phyloP scores from a whole-genome alignment of 64 coral and sea anemone genomes.

The Porites lutea region DNA sequence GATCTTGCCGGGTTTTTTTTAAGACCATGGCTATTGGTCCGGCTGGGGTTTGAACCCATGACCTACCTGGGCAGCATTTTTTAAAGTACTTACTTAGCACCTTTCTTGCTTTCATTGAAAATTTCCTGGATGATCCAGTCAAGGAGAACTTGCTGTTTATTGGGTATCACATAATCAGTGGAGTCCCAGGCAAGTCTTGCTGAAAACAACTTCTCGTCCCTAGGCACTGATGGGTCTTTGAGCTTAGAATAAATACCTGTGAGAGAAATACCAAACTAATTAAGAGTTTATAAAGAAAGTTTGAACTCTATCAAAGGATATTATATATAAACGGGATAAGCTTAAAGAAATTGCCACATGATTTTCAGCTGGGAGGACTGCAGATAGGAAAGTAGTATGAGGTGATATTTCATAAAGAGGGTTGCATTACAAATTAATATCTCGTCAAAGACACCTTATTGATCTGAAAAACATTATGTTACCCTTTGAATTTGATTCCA shows the following conservation, averaged over 20 bases:
- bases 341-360: too few relatives aligned
- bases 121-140: conserved; percentile 82
- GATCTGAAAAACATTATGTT: neutral
- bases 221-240: conserved; percentile 47
- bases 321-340: too few relatives aligned
- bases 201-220: conserved; percentile 60
- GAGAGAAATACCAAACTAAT: neutral
- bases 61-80: too few relatives aligned
- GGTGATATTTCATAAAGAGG: too few relatives aligned
- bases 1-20: too few relatives aligned
- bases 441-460: neutral
- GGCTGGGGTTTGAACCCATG: too few relatives aligned
- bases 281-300: too few relatives aligned
- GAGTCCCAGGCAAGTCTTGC: conserved; percentile 73
- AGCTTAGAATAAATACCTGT: conserved; percentile 82
- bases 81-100: neutral
- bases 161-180: conserved; percentile 73
- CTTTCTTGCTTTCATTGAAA: conserved; percentile 58
- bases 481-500: conserved; percentile 40
- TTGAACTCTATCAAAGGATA: too few relatives aligned
- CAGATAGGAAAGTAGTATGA: too few relatives aligned
- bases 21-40: too few relatives aligned
- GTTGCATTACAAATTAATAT: too few relatives aligned
- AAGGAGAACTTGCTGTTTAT: conserved; percentile 84
- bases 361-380: too few relatives aligned